Evolutionary conservation across 1,140 invertebrate species (phyloP).

Genomic region (Drosophila aff.): DNA sequence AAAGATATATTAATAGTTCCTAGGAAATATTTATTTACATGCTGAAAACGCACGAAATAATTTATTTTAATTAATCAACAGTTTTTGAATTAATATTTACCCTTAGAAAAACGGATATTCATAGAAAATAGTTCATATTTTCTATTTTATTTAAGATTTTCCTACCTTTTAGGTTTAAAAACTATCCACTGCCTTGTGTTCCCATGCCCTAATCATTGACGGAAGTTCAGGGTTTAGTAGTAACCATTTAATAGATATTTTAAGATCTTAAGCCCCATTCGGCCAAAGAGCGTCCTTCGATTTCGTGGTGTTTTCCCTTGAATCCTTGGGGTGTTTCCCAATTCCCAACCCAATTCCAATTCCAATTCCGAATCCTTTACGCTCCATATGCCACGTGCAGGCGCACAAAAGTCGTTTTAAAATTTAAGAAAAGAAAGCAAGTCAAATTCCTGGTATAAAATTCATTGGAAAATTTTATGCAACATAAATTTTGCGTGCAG

Average conservation of each 20-base stretch:
- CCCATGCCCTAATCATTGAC: neutral
- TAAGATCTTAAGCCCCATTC: neutral
- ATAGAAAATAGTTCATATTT: neutral
- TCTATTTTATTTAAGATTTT: neutral
- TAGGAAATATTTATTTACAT: too few relatives aligned
- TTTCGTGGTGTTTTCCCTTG: neutral
- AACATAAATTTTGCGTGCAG: constrained; percentile 82
- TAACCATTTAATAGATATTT: constrained; percentile 13
- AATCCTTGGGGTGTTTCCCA: constrained; percentile 4
- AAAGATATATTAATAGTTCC: too few relatives aligned
- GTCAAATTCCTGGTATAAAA: constrained; percentile 79
- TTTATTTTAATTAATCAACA: neutral
- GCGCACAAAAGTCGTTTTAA: constrained; percentile 70
- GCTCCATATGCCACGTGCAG: constrained; percentile 81
- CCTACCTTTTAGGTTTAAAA: neutral
- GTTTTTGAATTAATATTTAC: neutral
- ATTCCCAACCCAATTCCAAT: constrained; percentile 1
- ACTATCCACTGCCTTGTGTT: neutral
- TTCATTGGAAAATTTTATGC: constrained; percentile 84
- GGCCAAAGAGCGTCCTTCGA: constrained; percentile 6
- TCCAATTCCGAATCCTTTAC: constrained; percentile 63
- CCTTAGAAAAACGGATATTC: neutral
- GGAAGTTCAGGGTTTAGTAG: neutral
- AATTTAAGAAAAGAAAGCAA: constrained; percentile 75
- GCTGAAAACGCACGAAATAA: too few relatives aligned